These are phyloP conservation scores for Gadopsis bispinosus DNA, from an alignment of 2,797 vertebrate genomes.

Conservation along the genomic window DNA sequence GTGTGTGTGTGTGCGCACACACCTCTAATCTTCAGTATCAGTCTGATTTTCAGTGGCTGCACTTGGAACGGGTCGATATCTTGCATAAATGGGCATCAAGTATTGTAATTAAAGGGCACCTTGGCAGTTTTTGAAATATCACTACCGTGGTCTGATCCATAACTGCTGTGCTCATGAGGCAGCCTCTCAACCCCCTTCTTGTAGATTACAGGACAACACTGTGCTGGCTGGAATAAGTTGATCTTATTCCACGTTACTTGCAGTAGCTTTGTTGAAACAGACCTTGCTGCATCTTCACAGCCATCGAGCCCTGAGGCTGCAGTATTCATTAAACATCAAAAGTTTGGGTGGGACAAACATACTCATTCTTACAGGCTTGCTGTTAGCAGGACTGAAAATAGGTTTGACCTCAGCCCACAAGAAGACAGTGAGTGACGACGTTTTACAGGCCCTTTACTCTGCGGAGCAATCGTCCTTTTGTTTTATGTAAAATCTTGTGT, in stretches of 20 bases:
- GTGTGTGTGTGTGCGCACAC: neutral
- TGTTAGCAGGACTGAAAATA: neutral
- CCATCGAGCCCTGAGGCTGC: neutral
- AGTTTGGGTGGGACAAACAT: neutral
- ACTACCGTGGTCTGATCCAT: neutral
- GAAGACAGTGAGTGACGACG: neutral
- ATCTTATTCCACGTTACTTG: neutral
- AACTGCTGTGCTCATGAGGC: neutral
- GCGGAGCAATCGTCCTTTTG: too few relatives aligned
- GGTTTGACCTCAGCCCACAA: neutral
- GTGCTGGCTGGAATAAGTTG: neutral
- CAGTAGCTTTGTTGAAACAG: neutral
- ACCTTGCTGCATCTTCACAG: neutral
- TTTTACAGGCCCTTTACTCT: neutral
- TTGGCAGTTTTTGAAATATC: neutral
- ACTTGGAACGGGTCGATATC: neutral
- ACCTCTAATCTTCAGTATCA: neutral
- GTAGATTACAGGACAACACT: neutral
- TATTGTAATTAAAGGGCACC: neutral
- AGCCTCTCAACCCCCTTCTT: neutral
- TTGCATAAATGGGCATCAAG: neutral
- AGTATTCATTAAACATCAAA: conserved; percentile 14
- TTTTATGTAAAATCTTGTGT: too few relatives aligned
- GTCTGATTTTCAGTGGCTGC: neutral
- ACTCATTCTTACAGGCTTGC: neutral